phyloP scores from a whole-genome alignment of 1,140 invertebrate genomes.

The Mya arenaria region DNA sequence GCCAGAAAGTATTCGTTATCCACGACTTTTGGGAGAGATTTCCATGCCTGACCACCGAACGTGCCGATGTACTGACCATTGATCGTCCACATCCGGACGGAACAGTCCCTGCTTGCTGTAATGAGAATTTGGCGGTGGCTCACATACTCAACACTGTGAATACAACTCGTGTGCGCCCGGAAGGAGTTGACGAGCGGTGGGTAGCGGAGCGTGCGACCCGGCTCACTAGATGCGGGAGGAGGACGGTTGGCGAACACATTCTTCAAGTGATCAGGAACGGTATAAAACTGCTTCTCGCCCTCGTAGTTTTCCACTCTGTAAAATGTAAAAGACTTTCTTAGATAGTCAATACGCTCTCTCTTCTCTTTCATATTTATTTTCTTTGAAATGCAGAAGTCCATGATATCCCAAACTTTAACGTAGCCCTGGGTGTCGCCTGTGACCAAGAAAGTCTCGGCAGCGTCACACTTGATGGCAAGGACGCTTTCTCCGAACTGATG shows the following conservation, averaged over 20 bases:
- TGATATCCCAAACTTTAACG: slow-evolving; percentile 77
- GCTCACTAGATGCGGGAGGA: slow-evolving; percentile 64
- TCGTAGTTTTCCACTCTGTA: slow-evolving; percentile 57
- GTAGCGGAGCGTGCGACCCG: slow-evolving; percentile 70
- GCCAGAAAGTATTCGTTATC: slow-evolving; percentile 25
- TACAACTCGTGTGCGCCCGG: slow-evolving; percentile 84
- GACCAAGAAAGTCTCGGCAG: slow-evolving; percentile 70
- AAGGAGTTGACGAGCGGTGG: slow-evolving; percentile 86
- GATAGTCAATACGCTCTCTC: slow-evolving; percentile 82
- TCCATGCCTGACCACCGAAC: slow-evolving; percentile 66
- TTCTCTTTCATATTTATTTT: slow-evolving; percentile 51
- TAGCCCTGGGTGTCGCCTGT: slow-evolving; percentile 77
- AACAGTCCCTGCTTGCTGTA: slow-evolving; percentile 86
- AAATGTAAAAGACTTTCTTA: slow-evolving; percentile 87
- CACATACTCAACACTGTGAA: slow-evolving; percentile 85
- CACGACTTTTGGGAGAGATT: slow-evolving; percentile 38
- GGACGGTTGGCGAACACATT: slow-evolving; percentile 50
- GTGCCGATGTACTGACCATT: slow-evolving; percentile 69
- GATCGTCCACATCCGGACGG: slow-evolving; percentile 80
- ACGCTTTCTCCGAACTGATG: slow-evolving; percentile 82
- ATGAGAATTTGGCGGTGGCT: slow-evolving; percentile 79
- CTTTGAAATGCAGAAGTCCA: slow-evolving; percentile 71
- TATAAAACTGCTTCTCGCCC: slow-evolving; percentile 24
- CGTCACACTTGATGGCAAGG: slow-evolving; percentile 68
- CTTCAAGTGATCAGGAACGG: slow-evolving; percentile 35